Evolutionary conservation across 2,888 invertebrate genomes (phyloP), one percentile per base, ranked within the genome.

Genomic region (Muschampia plurimacula): DNA sequence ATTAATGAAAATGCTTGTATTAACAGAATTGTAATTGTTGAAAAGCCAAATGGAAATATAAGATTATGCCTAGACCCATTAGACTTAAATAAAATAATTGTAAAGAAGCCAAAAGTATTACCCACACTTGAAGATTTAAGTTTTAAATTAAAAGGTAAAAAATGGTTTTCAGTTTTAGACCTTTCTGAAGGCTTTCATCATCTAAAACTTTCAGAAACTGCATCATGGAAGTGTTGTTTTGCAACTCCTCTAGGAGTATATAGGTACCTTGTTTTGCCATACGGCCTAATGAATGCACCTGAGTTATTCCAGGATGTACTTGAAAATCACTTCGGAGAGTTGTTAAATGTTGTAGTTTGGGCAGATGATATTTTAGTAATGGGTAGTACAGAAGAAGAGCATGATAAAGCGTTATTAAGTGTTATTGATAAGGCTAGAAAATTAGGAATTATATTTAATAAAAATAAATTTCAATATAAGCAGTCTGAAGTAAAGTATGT

Each of bases 201-300:
- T 59, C 1, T 59, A 28, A 59, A 2, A 12, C 32, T 59, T 28
- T 28, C 57, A 12, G 57, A 59, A 9, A 13, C 22, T 28, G n/a
- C 57, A 28, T 59, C 57, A 12, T 59, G 57, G 57, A 59, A 59
- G 57, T 59, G 57, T 59, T 59, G 57, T 59, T 59, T 59, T 59
- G 57, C 57, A 28, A 59, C 57, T 6, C 57, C 57, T 28, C 4
- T 59, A 28, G 57, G 57, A 12, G 57, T 59, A 12, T 28, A 59
- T 28, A 22, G 57, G 57, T 59, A 28, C 32, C 32, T 59, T 22
- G 57, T 59, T 28, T 28, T 59, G 28, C 32, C 32, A 7, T 22
- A 28, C 12, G 57, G 32, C n/a, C n/a, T 28, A 28, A 59, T 59
- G 32, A 49, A 49, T 49, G 49, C 49, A n/a, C 49, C 49, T n/a